Evolutionary conservation across 2,113 vertebrate species (phyloP), one percentile per base, ranked within the genome.

Genomic region (Heliornis fulica): DNA sequence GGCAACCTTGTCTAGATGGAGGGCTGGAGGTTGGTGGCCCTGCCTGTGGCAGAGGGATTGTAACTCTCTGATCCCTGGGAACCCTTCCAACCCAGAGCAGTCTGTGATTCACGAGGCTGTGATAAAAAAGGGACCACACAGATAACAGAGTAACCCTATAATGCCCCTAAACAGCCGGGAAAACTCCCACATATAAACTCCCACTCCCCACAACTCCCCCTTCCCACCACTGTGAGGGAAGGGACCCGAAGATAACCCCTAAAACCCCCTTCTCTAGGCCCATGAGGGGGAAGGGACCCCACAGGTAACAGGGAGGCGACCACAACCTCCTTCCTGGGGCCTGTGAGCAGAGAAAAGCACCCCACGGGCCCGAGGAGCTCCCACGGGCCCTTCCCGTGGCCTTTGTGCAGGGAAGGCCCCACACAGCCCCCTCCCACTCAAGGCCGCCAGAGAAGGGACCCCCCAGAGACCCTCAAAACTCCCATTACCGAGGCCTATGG

Each of bases 291-390:
- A 38, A 36, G 9, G 2, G 2, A 13, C 5, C 17, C 21, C n/a
- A 3, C 2, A 32, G 3, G 4, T 3, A 48, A 34, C 0, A 16
- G 2, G 3, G 4, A 4, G 3, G 0, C 1, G 7, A 31, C 6
- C 26, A 11, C 3, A 25, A 32, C 1, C 20, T 13, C 41, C 6
- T 48, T 13, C 19, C 10, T 15, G 10, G 4, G 3, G 15, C 4
- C 10, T 22, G 12, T 3, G n/a, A 48, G 21, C 25, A 4, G 6
- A 43, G 0, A 72, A 53, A 53, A 1, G 8, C 9, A 17, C 28
- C 26, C 50, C 32, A 45, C 2, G 7, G 10, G 21, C 2, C 2
- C 1, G 6, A 32, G 23, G 11, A 61, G 23, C 28, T 15, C 40
- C 9, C 66, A 15, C 28, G 40, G 9, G 7, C 57, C 9, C 14